Percentiles rank a stretch among this genome's conserved stretches.
These are phyloP conservation scores for Gryllus longicercus DNA, from an alignment of 2,888 invertebrate species.

Conservation along the genomic window DNA sequence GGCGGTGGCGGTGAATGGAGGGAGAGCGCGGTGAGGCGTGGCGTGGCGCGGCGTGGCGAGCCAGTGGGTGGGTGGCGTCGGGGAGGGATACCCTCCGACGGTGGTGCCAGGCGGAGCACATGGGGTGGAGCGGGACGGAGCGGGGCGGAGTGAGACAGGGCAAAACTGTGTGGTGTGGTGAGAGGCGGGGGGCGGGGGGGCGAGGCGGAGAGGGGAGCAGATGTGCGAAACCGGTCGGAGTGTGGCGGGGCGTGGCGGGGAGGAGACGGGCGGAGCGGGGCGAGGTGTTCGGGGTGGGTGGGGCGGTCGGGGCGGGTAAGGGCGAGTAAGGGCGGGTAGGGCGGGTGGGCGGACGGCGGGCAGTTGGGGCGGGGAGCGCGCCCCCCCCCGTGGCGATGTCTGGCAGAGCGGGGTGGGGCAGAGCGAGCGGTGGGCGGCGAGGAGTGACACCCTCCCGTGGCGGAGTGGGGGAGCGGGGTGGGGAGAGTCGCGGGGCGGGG, in stretches of 20 bases:
- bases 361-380: not conserved
- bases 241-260: not conserved
- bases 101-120: not conserved
- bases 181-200: not conserved
- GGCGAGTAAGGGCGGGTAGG: not conserved
- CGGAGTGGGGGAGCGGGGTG: no score
- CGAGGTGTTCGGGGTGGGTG: no score
- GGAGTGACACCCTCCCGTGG: not conserved
- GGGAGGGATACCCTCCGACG: not conserved
- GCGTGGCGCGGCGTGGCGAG: not conserved
- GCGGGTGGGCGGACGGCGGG: not conserved
- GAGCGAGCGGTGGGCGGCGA: not conserved
- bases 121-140: not conserved
- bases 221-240: not conserved
- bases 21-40: not conserved
- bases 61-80: not conserved
- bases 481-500: no score
- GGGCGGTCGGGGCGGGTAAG: no score
- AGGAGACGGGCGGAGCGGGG: conserved; percentile 23
- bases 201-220: not conserved
- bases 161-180: not conserved
- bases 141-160: not conserved
- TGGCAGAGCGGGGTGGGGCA: not conserved
- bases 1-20: not conserved
- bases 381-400: not conserved